Evolutionary conservation across 2,888 invertebrate genomes (phyloP).

Genomic region (Boloria selene): DNA sequence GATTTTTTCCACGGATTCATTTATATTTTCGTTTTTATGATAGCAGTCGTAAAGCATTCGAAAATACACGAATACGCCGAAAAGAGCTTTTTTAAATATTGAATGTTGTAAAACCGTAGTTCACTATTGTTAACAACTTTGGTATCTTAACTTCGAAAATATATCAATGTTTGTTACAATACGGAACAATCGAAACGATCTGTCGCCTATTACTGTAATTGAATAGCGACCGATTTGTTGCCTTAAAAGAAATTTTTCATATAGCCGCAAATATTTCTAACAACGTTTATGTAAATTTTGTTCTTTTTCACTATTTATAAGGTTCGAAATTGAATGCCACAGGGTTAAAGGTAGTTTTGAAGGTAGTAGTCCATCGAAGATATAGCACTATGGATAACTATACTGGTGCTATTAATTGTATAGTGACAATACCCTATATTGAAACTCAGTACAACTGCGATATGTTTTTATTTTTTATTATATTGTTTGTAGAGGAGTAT

Average conservation of each 20-base stretch:
- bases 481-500: too few relatives aligned
- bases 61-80: too few relatives aligned
- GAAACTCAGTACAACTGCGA: not conserved
- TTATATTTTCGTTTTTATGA: too few relatives aligned
- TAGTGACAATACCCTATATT: not conserved
- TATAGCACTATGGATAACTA: not conserved
- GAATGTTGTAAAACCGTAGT: too few relatives aligned
- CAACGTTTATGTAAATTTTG: not conserved
- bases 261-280: slow-evolving; percentile 42
- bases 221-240: slow-evolving; percentile 62
- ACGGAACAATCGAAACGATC: slow-evolving; percentile 38
- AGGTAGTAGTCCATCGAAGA: not conserved
- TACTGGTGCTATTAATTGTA: not conserved
- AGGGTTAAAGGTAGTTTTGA: slow-evolving; percentile 9
- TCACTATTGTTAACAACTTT: too few relatives aligned
- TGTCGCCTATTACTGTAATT: slow-evolving; percentile 59
- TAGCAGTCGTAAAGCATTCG: too few relatives aligned
- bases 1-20: too few relatives aligned
- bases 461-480: too few relatives aligned
- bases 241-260: slow-evolving; percentile 60
- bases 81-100: too few relatives aligned
- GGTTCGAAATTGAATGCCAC: slow-evolving; percentile 6
- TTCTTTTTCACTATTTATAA: not conserved
- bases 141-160: not conserved
- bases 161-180: slow-evolving; percentile 2